phyloP scores from a whole-genome alignment of 2,797 vertebrate genomes.

The Streptopelia turtur region DNA sequence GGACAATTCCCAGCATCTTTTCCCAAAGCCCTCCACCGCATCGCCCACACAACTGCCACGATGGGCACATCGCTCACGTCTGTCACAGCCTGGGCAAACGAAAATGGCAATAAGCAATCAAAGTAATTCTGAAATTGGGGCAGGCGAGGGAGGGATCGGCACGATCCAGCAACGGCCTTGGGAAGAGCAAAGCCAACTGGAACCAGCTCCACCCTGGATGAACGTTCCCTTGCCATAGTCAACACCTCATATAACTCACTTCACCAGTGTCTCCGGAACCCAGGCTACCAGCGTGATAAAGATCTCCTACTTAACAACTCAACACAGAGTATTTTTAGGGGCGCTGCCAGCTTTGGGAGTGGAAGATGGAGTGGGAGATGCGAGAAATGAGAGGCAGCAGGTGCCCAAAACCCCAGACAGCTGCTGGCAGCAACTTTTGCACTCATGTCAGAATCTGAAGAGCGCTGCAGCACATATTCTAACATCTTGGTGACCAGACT shows the following conservation, averaged over 20 bases:
- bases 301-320: not conserved
- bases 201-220: not conserved
- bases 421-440: constrained; percentile 50
- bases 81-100: not conserved
- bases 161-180: accelerated
- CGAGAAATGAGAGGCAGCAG: constrained; percentile 54
- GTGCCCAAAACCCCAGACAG: constrained; percentile 57
- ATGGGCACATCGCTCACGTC: not conserved
- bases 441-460: constrained; percentile 33
- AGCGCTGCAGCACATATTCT: constrained; percentile 39
- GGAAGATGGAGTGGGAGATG: constrained; percentile 44
- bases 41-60: not conserved
- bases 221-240: not conserved
- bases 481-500: constrained; percentile 62
- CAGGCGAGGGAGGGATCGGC: not conserved
- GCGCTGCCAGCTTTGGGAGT: not conserved
- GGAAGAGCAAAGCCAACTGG: not conserved
- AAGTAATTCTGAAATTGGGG: not conserved
- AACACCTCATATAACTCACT: not conserved
- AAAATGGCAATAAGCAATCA: not conserved
- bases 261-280: not conserved
- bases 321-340: constrained; percentile 12
- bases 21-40: not conserved
- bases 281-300: not conserved
- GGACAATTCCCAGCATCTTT: not conserved